Conservation (phyloP, 1,140 invertebrate genomes). For the Dysdera silvatica region DNA sequence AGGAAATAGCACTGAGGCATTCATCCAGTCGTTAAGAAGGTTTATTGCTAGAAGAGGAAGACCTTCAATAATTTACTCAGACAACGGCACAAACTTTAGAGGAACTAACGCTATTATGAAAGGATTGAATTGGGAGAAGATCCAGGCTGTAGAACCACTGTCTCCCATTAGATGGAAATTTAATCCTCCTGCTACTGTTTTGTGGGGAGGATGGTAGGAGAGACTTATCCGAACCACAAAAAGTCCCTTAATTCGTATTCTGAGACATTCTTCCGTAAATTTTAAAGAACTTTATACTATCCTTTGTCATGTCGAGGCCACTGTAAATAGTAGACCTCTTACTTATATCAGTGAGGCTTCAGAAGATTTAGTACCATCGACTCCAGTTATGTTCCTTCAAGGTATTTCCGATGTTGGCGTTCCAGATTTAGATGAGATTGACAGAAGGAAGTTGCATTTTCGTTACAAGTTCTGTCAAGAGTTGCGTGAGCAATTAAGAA, state of each 20-base stretch:
- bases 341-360: background rate
- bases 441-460: background rate
- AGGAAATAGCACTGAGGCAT: constrained; percentile 41
- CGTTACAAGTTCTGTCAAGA: background rate
- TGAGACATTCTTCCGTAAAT: background rate
- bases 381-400: background rate
- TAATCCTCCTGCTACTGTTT: background rate
- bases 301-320: background rate
- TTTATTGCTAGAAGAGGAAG: constrained; percentile 40
- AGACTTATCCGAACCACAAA: background rate
- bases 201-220: background rate
- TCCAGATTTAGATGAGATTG: background rate
- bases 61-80: constrained; percentile 16
- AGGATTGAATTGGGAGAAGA: background rate
- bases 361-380: background rate
- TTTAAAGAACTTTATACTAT: background rate
- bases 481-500: background rate
- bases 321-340: background rate
- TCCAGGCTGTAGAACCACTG: background rate
- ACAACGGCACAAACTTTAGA: constrained; percentile 28
- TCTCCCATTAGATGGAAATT: background rate
- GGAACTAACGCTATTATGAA: constrained; percentile 27
- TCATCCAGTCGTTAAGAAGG: constrained; percentile 41
- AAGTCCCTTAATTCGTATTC: background rate
- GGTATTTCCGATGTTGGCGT: background rate